phyloP scores from a whole-genome alignment of 2,113 vertebrate species.

The Cyphomyrus discorhynchus region DNA sequence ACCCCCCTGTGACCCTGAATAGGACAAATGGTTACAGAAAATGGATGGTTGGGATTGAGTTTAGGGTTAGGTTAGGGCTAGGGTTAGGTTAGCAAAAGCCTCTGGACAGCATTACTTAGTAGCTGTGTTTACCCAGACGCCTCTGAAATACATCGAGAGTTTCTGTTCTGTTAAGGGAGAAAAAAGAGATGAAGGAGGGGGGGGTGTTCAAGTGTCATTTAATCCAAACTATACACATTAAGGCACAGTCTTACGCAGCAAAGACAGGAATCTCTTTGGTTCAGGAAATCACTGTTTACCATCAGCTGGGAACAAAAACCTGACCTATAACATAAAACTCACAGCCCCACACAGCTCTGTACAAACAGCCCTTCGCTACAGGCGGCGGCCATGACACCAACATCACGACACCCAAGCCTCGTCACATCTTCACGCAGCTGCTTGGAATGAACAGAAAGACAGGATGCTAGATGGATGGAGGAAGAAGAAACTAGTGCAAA shows the following conservation, averaged over 20 bases:
- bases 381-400: not conserved
- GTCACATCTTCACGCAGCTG: not conserved
- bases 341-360: constrained; percentile 34
- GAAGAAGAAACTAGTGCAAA: not conserved
- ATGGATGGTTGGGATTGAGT: not conserved
- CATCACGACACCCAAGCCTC: too few relatives aligned
- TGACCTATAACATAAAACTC: constrained; percentile 38
- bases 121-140: not conserved
- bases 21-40: too few relatives aligned
- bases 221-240: constrained; percentile 65
- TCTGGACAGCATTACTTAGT: not conserved
- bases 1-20: too few relatives aligned
- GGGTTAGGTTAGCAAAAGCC: not conserved
- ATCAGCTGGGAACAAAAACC: constrained; percentile 25
- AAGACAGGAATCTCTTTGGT: constrained; percentile 66
- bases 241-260: constrained; percentile 70
- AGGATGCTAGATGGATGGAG: constrained; percentile 25
- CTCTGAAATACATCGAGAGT: not conserved
- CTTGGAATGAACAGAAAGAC: constrained; percentile 42
- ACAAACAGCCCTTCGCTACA: constrained; percentile 44
- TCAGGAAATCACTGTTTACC: constrained; percentile 46
- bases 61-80: not conserved
- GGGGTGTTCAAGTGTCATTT: constrained; percentile 43
- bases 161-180: not conserved
- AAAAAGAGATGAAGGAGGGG: not conserved